Percentiles rank a stretch among this genome's conserved stretches.
Evolutionary conservation across 2,113 vertebrate genomes (phyloP).

Genomic region (Sebastes fasciatus): DNA sequence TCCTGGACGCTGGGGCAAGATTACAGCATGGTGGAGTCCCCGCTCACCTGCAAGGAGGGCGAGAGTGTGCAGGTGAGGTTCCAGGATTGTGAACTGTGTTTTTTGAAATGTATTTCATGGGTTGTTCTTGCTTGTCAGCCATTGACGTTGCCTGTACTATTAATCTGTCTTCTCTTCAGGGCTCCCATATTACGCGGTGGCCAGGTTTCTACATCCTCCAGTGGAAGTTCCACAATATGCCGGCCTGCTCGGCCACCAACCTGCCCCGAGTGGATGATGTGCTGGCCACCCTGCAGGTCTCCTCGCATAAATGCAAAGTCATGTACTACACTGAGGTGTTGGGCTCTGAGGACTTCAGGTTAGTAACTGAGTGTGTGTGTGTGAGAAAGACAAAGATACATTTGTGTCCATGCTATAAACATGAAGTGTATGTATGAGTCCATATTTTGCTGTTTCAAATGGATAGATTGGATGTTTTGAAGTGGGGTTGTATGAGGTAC

Average conservation of each 20-base stretch:
- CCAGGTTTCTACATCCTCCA: slow-evolving; percentile 98
- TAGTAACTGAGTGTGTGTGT: slow-evolving; percentile 33
- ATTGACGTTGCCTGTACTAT: neutral
- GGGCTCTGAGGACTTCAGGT: slow-evolving; percentile 98
- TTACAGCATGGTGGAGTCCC: slow-evolving; percentile 96
- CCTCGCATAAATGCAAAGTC: slow-evolving; percentile 98
- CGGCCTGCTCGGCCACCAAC: slow-evolving; percentile 92
- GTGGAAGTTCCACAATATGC: slow-evolving; percentile 95
- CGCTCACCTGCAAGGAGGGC: slow-evolving; percentile 93
- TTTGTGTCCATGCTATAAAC: neutral
- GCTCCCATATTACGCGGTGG: slow-evolving; percentile 96
- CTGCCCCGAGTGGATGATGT: slow-evolving; percentile 96
- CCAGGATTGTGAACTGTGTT: neutral
- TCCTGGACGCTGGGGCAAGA: slow-evolving; percentile 93
- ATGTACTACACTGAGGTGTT: slow-evolving; percentile 98
- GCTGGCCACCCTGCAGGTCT: slow-evolving; percentile 95
- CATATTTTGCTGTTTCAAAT: slow-evolving; percentile 3
- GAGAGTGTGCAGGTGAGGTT: slow-evolving; percentile 94
- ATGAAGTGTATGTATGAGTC: neutral
- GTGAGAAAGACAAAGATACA: neutral
- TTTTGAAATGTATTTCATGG: neutral
- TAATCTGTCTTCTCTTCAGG: slow-evolving; percentile 79
- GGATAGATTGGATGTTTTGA: no score
- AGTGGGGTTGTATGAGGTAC: no score
- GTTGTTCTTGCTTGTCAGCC: neutral